phyloP scores from a whole-genome alignment of 1,140 invertebrate genomes.

The Chironomus tepperi region DNA sequence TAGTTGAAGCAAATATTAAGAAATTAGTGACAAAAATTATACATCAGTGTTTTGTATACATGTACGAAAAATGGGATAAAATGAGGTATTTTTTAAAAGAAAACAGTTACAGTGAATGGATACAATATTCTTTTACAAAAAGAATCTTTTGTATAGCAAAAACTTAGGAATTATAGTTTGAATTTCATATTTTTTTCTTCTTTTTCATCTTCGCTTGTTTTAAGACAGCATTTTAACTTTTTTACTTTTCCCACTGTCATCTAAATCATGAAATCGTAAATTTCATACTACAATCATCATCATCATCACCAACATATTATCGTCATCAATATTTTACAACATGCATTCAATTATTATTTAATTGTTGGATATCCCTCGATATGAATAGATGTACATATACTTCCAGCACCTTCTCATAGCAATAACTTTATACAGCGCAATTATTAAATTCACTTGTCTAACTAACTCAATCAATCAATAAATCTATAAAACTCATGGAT shows the following conservation, averaged over 20 bases:
- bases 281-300: not conserved
- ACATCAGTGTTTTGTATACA: too few species aligned
- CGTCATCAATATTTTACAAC: not conserved
- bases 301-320: not conserved
- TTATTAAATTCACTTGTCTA: too few species aligned
- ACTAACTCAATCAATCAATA: too few species aligned
- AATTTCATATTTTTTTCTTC: not conserved
- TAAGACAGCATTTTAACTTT: slow-evolving; percentile 14
- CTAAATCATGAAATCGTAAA: not conserved
- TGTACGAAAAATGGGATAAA: not conserved
- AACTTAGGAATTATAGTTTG: not conserved
- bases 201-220: not conserved
- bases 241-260: not conserved
- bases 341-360: too few species aligned
- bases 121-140: not conserved
- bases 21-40: too few species aligned
- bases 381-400: too few species aligned
- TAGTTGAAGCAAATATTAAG: not conserved
- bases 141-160: not conserved
- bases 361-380: too few species aligned
- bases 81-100: not conserved
- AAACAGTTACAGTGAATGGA: not conserved
- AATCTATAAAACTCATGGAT: too few species aligned
- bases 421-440: too few species aligned
- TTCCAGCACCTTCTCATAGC: too few species aligned